Evolutionary conservation across 1,140 invertebrate genomes (phyloP), one percentile per base, ranked within the genome.

Genomic region (Drosophila malerkotliana): DNA sequence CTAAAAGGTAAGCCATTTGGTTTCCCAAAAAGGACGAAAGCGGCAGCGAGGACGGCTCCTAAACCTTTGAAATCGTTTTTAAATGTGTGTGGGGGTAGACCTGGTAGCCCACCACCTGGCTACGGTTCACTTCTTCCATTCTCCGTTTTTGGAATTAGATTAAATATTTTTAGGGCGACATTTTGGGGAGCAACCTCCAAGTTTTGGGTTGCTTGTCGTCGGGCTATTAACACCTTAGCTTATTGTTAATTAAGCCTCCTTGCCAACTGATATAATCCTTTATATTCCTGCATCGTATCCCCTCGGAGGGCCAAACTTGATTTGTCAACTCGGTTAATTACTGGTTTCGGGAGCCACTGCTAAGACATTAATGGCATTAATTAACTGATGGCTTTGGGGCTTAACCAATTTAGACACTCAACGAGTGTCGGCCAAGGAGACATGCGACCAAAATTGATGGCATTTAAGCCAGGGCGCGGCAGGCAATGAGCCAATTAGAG

Each of bases 261-360:
- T 74, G 54, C 77, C 82, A 74, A 79, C 66, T 64, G 72, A 77
- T 72, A 67, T 80, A 73, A 58, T 56, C 77, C 57, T 24, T 67
- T 59, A 24, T 49, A 28, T 34, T 14, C 14, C 48, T 7, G 14
- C 26, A 15, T 21, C 52, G n/a, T 24, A 9, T n/a, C 21, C n/a
- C 8, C 15, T 59, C 15, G 14, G 5, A n/a, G 58, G 58, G 48
- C 44, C 37, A 53, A 39, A 61, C 77, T 55, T 72, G 79, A 83
- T 83, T 78, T 80, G 73, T 85, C 82, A 82, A 87, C 85, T 82
- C 66, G 56, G 48, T 72, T 88, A 88, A 87, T 87, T 82, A 78
- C 63, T 60, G 48, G 82, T 62, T 62, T 80, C 72, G 30, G 76
- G 72, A 64, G 54, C 56, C 14, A 41, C 72, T 59, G 67, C 47